These are phyloP conservation scores for Germaria angustata DNA, from an alignment of 2,888 invertebrate genomes.

Conservation along the genomic window DNA sequence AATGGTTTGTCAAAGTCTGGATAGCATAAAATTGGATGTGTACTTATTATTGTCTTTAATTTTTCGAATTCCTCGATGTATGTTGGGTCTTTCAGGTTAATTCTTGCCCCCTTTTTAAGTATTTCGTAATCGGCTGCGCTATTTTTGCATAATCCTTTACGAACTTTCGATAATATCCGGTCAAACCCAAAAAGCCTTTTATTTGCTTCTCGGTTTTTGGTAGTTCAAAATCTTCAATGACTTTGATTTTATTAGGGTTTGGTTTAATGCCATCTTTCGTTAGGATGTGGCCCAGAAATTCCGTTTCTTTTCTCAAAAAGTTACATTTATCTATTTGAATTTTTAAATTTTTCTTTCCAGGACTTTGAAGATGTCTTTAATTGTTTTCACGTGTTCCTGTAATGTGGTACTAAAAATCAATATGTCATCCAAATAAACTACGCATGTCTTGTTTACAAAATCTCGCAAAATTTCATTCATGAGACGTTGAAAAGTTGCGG, in stretches of 20 bases:
- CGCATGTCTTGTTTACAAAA: conserved; percentile 7
- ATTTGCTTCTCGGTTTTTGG: conserved; percentile 36
- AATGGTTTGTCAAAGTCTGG: too few species aligned
- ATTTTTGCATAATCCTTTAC: too few species aligned
- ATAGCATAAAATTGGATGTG: not conserved
- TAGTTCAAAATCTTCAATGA: conserved; percentile 14
- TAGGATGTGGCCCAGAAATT: conserved; percentile 23
- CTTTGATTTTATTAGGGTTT: too few species aligned
- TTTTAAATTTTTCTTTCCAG: conserved; percentile 17
- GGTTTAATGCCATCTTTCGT: conserved; percentile 27
- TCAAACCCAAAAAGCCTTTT: conserved; percentile 46
- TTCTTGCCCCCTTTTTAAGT: not conserved
- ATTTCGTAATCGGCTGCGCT: too few species aligned
- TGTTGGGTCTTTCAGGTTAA: not conserved
- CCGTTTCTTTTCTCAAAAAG: conserved; percentile 8
- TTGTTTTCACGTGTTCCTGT: not conserved
- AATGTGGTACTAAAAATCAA: conserved; percentile 25
- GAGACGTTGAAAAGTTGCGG: conserved; percentile 19
- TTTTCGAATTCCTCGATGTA: conserved; percentile 30
- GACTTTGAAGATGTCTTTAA: conserved; percentile 1
- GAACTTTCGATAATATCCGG: conserved; percentile 21
- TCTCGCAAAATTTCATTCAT: conserved; percentile 22
- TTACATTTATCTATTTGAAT: conserved; percentile 28
- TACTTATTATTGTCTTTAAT: not conserved
- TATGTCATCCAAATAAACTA: too few species aligned